Evolutionary conservation across 2,888 invertebrate genomes (phyloP).

Genomic region (Drosophila lutescens): DNA sequence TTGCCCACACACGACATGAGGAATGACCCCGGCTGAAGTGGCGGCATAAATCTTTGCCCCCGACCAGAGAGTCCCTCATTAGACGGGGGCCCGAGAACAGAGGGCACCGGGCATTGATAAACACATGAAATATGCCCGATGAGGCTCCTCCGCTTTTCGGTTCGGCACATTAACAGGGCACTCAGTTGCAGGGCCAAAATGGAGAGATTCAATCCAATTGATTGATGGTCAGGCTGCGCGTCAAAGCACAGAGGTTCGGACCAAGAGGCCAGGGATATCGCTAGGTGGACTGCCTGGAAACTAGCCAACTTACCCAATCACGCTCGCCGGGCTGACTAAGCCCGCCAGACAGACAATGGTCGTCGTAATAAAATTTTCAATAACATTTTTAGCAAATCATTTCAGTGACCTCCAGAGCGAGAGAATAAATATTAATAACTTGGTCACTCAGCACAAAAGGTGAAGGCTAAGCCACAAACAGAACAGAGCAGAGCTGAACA

Average conservation of each 20-base stretch:
- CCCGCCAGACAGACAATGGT: conserved; percentile 41
- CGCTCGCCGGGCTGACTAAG: conserved; percentile 31
- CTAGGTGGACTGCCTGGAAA: conserved; percentile 11
- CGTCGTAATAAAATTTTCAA: conserved; percentile 69
- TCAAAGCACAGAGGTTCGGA: conserved; percentile 36
- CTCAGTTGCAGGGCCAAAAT: conserved; percentile 37
- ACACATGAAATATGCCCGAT: conserved; percentile 46
- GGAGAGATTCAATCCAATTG: conserved; percentile 44
- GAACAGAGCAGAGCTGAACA: conserved; percentile 1
- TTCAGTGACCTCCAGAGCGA: conserved; percentile 60
- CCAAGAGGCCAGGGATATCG: not conserved
- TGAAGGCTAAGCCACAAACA: conserved; percentile 70
- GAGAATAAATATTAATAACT: conserved; percentile 80
- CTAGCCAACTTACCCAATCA: no score
- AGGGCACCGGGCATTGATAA: conserved; percentile 24
- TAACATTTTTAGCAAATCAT: conserved; percentile 78
- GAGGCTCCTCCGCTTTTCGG: conserved; percentile 3
- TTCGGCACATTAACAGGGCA: conserved; percentile 46
- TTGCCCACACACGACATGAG: conserved; percentile 40
- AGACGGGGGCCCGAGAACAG: conserved; percentile 15
- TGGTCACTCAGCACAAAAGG: conserved; percentile 61
- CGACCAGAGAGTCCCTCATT: conserved; percentile 42
- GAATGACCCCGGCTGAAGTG: conserved; percentile 14
- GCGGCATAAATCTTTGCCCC: conserved; percentile 49
- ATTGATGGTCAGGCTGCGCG: conserved; percentile 46